A percentile compares a stretch with the other conserved stretches of the same genome.
These are phyloP conservation scores for Chrysotoxum bicinctum DNA, from an alignment of 2,888 invertebrate species.

Conservation along the genomic window DNA sequence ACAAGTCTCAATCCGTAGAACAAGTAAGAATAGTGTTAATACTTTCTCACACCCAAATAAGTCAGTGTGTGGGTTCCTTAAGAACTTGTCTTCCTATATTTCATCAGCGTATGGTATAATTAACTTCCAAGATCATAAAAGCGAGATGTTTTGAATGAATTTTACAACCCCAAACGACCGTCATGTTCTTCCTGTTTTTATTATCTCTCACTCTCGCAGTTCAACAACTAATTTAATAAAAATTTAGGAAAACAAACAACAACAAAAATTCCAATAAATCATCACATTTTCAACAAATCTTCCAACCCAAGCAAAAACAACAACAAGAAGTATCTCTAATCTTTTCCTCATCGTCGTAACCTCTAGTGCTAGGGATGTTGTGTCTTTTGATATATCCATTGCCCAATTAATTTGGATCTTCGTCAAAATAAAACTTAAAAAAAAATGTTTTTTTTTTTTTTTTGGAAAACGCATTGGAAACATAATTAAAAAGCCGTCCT, in stretches of 20 bases:
- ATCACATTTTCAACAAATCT: slow-evolving; percentile 21
- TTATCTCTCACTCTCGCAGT: neutral
- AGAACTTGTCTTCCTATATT: neutral
- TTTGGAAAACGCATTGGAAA: slow-evolving; percentile 19
- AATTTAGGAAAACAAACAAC: neutral
- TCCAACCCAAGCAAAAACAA: neutral
- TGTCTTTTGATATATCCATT: slow-evolving; percentile 53
- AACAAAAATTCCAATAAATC: slow-evolving; percentile 13
- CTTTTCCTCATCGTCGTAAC: neutral
- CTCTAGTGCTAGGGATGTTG: neutral
- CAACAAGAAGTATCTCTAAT: neutral
- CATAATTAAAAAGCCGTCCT: no score
- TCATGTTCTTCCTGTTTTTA: neutral
- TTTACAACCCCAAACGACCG: slow-evolving; percentile 9
- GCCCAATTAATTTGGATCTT: slow-evolving; percentile 55
- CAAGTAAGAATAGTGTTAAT: no score
- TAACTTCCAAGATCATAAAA: slow-evolving; percentile 8
- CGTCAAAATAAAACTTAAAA: slow-evolving; percentile 8
- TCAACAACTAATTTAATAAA: slow-evolving; percentile 10
- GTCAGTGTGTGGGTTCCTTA: neutral
- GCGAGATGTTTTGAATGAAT: neutral
- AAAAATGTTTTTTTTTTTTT: slow-evolving; percentile 16
- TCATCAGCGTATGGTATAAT: neutral
- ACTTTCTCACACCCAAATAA: no score
- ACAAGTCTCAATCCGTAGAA: no score